phyloP scores from a whole-genome alignment of 2,797 vertebrate species.

The Euphonia xanthogaster region DNA sequence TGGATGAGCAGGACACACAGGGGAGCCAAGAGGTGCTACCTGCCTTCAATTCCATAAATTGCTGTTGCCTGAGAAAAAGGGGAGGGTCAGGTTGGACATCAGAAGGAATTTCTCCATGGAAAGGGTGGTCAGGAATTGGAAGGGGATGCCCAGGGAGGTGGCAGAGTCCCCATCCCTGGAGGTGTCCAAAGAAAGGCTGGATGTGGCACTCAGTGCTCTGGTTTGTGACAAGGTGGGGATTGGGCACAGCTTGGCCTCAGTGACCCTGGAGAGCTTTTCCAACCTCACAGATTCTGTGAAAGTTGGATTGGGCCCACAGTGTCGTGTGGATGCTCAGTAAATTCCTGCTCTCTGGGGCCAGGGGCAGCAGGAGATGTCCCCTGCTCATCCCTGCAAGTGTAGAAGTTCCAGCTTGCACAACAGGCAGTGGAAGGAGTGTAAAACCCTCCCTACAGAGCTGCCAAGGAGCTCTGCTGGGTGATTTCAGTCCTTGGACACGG shows the following conservation, averaged over 20 bases:
- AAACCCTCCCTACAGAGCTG: background rate
- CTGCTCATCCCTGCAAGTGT: fast-evolving
- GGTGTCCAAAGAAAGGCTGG: background rate
- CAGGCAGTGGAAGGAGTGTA: background rate
- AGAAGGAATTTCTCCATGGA: background rate
- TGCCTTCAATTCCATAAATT: no score
- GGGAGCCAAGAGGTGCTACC: background rate
- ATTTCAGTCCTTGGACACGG: background rate
- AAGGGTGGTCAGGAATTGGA: background rate
- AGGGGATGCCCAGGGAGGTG: background rate
- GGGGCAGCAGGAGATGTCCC: background rate
- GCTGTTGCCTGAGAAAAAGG: background rate
- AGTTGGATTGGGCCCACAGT: background rate
- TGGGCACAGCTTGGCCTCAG: fast-evolving
- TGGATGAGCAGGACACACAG: background rate
- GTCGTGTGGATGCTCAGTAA: fast-evolving
- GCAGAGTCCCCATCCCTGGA: background rate
- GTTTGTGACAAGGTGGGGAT: background rate
- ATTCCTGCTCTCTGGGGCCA: background rate
- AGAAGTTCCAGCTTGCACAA: background rate
- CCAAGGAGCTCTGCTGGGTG: background rate
- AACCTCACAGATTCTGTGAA: background rate
- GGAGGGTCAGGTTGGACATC: fast-evolving
- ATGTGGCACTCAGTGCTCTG: fast-evolving
- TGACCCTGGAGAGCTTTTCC: background rate